phyloP scores from a whole-genome alignment of 2,888 invertebrate genomes.

The Coelogynopora nodosa region DNA sequence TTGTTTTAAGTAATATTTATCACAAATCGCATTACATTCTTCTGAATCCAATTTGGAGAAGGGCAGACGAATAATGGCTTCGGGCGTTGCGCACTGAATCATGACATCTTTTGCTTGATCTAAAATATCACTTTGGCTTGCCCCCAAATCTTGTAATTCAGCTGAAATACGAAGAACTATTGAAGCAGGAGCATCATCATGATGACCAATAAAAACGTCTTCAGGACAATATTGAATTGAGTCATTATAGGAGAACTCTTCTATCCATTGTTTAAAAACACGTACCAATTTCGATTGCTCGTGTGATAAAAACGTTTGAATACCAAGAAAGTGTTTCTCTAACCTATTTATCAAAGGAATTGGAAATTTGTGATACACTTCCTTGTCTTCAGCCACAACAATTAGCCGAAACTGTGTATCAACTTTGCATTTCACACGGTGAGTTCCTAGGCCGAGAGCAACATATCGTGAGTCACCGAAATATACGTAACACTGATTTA shows the following conservation, averaged over 20 bases:
- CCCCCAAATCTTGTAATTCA: not conserved
- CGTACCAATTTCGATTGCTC: not conserved
- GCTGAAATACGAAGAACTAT: slow-evolving; percentile 52
- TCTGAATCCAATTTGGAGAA: slow-evolving; percentile 48
- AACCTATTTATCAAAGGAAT: slow-evolving; percentile 59
- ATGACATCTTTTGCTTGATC: slow-evolving; percentile 51
- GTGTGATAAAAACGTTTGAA: not conserved
- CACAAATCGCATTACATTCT: slow-evolving; percentile 46
- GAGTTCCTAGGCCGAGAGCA: slow-evolving; percentile 58
- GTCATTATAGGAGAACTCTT: not conserved
- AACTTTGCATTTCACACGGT: slow-evolving; percentile 56
- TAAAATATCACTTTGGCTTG: too few species aligned
- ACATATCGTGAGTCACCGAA: slow-evolving; percentile 55
- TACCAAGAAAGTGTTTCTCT: slow-evolving; percentile 51
- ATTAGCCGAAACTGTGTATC: slow-evolving; percentile 55
- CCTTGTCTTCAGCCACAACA: slow-evolving; percentile 57
- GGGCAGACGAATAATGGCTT: slow-evolving; percentile 51
- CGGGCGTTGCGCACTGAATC: slow-evolving; percentile 56
- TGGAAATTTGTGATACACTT: slow-evolving; percentile 57
- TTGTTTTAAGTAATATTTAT: slow-evolving; percentile 52
- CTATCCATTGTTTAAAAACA: not conserved
- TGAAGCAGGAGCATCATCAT: slow-evolving; percentile 52
- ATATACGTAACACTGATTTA: slow-evolving; percentile 56
- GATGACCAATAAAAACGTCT: slow-evolving; percentile 56
- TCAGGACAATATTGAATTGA: slow-evolving; percentile 45